Conservation (phyloP, 2,797 vertebrate genomes). For the Monodelphis domestica region DNA sequence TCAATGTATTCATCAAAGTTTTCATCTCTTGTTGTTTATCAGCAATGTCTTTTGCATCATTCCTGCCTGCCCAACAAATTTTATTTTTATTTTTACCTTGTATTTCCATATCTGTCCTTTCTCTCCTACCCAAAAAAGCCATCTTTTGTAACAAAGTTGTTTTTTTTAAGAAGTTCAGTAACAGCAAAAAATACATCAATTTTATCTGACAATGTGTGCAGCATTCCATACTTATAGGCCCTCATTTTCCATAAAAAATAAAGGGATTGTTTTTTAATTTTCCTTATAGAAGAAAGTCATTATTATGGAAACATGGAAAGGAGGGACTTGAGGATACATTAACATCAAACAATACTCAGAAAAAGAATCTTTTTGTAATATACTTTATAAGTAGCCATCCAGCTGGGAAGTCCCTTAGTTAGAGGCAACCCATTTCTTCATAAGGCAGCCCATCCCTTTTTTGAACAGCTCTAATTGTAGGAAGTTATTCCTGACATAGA, state of each 20-base stretch:
- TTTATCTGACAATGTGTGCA: background rate
- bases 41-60: background rate
- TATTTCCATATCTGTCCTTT: background rate
- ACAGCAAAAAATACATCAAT: background rate
- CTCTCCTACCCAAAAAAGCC: background rate
- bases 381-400: background rate
- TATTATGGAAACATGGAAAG: background rate
- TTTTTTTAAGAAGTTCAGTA: background rate
- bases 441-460: background rate
- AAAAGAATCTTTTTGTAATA: background rate
- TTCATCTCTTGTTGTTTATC: background rate
- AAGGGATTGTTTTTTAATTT: background rate
- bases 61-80: background rate
- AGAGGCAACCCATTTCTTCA: background rate
- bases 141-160: background rate
- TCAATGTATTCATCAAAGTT: background rate
- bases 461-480: background rate
- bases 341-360: background rate
- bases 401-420: background rate
- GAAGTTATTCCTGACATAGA: background rate
- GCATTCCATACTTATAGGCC: background rate
- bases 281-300: background rate
- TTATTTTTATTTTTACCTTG: background rate
- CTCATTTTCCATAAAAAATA: background rate
- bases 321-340: background rate